These are phyloP conservation scores for Tautogolabrus adspersus DNA, from an alignment of 2,113 vertebrate genomes.

Conservation along the genomic window DNA sequence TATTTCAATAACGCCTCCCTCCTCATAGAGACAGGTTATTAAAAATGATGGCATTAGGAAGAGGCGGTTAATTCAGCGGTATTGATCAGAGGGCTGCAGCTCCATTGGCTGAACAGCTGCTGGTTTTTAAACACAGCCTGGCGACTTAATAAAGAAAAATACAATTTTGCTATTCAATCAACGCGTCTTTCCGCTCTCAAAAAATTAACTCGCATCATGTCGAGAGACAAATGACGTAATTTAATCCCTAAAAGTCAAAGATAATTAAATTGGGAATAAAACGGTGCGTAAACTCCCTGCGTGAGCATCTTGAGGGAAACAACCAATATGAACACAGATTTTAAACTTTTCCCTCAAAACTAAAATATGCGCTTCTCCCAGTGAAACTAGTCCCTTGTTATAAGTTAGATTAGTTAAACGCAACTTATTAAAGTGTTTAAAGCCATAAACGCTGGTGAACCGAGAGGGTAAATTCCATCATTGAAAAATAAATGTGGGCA, in stretches of 20 bases:
- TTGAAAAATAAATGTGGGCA: neutral
- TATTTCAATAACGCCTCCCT: neutral
- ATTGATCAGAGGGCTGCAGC: neutral
- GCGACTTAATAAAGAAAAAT: neutral
- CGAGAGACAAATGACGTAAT: neutral
- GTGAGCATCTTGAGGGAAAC: neutral
- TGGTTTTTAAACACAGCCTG: neutral
- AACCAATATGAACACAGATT: neutral
- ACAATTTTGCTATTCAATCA: neutral
- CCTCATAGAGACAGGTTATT: neutral
- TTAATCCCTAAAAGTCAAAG: neutral
- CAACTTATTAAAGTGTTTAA: neutral
- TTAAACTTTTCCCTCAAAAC: neutral
- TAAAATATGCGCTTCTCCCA: neutral
- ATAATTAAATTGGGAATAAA: too few relatives aligned
- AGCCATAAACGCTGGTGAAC: neutral
- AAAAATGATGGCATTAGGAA: neutral
- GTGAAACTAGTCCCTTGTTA: fast-evolving
- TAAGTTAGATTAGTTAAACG: neutral
- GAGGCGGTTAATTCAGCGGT: neutral
- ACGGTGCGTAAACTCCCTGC: slow-evolving; percentile 8
- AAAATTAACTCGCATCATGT: neutral
- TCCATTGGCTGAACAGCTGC: neutral
- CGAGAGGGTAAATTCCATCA: slow-evolving; percentile 11
- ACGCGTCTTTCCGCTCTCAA: too few relatives aligned